Conservation (phyloP, 2,797 vertebrate genomes). For the Sternarchorhynchus goeldii region DNA sequence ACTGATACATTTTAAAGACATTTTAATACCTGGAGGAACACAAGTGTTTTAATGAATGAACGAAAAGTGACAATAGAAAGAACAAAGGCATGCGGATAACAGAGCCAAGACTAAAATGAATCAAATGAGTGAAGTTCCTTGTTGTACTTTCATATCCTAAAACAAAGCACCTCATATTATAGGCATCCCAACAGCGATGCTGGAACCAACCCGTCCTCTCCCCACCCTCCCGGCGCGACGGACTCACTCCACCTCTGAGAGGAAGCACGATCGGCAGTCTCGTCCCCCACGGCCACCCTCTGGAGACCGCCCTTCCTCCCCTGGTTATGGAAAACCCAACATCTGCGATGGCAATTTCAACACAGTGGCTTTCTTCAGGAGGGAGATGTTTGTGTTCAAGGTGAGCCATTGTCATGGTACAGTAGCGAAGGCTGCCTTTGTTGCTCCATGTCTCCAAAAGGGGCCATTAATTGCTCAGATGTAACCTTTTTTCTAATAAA, state of each 20-base stretch:
- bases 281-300: slow-evolving; percentile 84
- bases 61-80: neutral
- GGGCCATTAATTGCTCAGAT: neutral
- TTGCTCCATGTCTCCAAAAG: no score
- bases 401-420: slow-evolving; percentile 66
- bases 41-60: neutral
- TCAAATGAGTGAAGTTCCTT: no score
- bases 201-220: slow-evolving; percentile 92
- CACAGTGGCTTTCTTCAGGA: slow-evolving; percentile 94
- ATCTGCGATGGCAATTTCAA: slow-evolving; percentile 98
- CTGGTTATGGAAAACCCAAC: slow-evolving; percentile 88
- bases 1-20: no score
- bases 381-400: slow-evolving; percentile 99
- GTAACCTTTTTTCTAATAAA: neutral
- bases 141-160: neutral
- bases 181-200: slow-evolving; percentile 91
- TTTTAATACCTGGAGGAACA: no score
- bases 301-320: slow-evolving; percentile 84
- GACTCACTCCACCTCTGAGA: slow-evolving; percentile 87
- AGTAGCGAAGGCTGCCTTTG: no score
- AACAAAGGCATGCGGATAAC: neutral
- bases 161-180: slow-evolving; percentile 7
- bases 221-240: slow-evolving; percentile 90
- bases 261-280: slow-evolving; percentile 87
- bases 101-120: no score